Evolutionary conservation across 1,140 invertebrate species (phyloP).

Genomic region (Lepeophtheirus salmonis): DNA sequence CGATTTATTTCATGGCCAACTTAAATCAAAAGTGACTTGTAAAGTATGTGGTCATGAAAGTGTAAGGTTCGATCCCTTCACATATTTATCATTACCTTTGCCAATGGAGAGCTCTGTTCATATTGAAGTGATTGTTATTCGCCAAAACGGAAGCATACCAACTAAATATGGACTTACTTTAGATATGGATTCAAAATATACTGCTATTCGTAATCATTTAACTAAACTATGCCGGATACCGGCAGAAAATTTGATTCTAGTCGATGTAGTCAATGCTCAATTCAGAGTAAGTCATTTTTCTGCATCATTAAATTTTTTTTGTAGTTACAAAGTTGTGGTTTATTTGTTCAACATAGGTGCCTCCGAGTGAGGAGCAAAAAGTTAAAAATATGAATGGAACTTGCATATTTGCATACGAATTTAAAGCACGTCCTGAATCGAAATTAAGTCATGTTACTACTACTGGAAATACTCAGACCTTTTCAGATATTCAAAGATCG

Average conservation of each 20-base stretch:
- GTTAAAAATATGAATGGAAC: slow-evolving; percentile 30
- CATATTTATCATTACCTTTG: slow-evolving; percentile 60
- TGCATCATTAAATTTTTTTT: not conserved
- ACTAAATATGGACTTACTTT: slow-evolving; percentile 58
- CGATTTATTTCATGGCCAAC: slow-evolving; percentile 71
- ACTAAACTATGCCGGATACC: slow-evolving; percentile 39
- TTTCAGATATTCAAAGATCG: slow-evolving; percentile 19
- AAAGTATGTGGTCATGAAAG: slow-evolving; percentile 54
- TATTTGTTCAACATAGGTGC: slow-evolving; percentile 25
- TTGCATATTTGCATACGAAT: slow-evolving; percentile 34
- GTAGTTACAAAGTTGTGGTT: not conserved
- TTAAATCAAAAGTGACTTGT: slow-evolving; percentile 65
- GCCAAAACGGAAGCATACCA: slow-evolving; percentile 49
- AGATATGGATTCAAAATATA: slow-evolving; percentile 54
- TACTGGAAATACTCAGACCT: slow-evolving; percentile 11
- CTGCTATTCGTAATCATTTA: slow-evolving; percentile 47
- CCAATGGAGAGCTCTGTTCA: slow-evolving; percentile 56
- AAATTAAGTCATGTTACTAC: slow-evolving; percentile 18
- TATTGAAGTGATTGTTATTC: slow-evolving; percentile 42
- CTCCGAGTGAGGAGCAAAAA: slow-evolving; percentile 33
- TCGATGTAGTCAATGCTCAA: slow-evolving; percentile 18
- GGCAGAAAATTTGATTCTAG: slow-evolving; percentile 18
- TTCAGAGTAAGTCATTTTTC: slow-evolving; percentile 23
- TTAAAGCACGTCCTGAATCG: not conserved
- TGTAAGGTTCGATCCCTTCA: slow-evolving; percentile 72